Conservation (phyloP, 2,113 vertebrate genomes). For the Athene cunicularia region DNA sequence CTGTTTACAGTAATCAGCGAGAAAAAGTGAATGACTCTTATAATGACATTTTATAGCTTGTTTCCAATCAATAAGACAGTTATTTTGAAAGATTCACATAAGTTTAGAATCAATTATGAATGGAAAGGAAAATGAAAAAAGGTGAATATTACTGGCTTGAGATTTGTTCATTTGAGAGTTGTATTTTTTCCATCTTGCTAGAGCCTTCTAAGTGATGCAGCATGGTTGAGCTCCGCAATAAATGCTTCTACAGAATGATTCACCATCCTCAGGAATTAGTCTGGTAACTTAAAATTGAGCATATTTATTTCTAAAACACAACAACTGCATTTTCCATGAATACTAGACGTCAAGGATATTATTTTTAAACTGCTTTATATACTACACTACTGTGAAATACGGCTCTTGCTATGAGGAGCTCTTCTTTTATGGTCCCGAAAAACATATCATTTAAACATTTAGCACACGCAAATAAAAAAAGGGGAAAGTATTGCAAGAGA, state of each 20-base stretch:
- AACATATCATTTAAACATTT: neutral
- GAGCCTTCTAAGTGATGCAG: neutral
- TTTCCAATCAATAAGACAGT: slow-evolving; percentile 75
- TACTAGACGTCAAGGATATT: neutral
- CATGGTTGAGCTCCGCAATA: neutral
- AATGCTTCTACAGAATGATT: neutral
- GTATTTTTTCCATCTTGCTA: neutral
- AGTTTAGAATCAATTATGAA: slow-evolving; percentile 76
- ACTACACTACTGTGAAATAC: neutral
- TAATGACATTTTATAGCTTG: slow-evolving; percentile 52
- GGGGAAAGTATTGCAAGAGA: neutral
- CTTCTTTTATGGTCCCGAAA: neutral
- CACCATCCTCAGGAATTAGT: neutral
- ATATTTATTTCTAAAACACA: slow-evolving; percentile 7
- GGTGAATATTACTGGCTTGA: slow-evolving; percentile 11
- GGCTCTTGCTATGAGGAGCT: neutral
- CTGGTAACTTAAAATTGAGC: neutral
- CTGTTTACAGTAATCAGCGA: slow-evolving; percentile 63
- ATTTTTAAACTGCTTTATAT: neutral
- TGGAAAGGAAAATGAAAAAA: slow-evolving; percentile 66
- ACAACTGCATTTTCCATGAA: neutral
- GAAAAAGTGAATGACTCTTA: slow-evolving; percentile 1
- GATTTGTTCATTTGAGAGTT: slow-evolving; percentile 12
- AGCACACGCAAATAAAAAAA: neutral
- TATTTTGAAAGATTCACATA: slow-evolving; percentile 72